phyloP scores from a whole-genome alignment of 53 echinoderm and acorn worm genomes.

The Zoroaster sp. region DNA sequence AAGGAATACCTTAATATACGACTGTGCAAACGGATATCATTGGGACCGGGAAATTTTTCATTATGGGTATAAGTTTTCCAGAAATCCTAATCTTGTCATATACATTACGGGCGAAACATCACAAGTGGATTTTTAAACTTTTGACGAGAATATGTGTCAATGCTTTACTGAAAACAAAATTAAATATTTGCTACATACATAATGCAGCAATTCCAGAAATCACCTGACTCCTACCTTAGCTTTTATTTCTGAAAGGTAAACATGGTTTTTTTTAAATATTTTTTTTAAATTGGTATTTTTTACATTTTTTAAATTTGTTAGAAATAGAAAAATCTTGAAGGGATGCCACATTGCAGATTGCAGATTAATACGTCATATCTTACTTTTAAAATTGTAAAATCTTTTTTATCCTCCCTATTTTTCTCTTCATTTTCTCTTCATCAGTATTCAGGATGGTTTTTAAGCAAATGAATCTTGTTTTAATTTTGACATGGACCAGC shows the following conservation, averaged over 20 bases:
- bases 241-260: background rate
- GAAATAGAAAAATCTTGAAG: background rate
- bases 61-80: background rate
- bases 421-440: background rate
- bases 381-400: background rate
- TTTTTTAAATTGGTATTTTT: background rate
- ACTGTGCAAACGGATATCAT: slow-evolving; percentile 2
- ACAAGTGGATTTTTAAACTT: background rate
- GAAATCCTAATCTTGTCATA: background rate
- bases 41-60: background rate
- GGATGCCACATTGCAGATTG: background rate
- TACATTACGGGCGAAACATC: background rate
- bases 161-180: background rate
- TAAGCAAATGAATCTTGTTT: background rate
- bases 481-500: background rate
- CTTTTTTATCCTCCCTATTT: background rate
- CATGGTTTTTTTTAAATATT: background rate
- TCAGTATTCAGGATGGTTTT: background rate
- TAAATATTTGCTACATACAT: background rate
- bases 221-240: background rate
- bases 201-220: background rate
- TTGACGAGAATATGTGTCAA: background rate
- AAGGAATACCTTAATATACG: background rate
- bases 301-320: background rate
- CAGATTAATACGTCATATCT: background rate